Evolutionary conservation across 2,113 vertebrate genomes (phyloP), one percentile per base, ranked within the genome.

Genomic region (Sinocyclocheilus anshuiensis): DNA sequence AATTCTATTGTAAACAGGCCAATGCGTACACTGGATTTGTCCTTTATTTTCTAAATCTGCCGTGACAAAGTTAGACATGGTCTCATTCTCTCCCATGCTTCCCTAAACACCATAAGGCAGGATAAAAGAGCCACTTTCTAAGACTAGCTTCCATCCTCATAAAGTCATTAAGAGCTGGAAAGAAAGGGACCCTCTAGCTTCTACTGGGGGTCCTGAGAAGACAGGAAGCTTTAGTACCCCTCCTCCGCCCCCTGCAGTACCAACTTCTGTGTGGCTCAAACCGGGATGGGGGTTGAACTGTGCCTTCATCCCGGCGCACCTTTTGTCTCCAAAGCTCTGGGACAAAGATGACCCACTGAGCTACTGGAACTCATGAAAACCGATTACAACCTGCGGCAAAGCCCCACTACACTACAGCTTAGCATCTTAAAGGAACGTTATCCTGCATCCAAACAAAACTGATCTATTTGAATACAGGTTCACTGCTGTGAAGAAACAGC

Each of bases 341-440:
- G 84, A 89, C 84, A 89, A 89, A 89, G 86, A 83, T 83, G 65
- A 83, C 80, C 86, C 72, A 67, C 86, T 76, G 75, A 87, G 88
- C 85, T 87, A 82, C 88, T 86, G 88, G 76, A 86, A 87, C 88
- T 86, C 86, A 89, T 87, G 88, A 89, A 87, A 89, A 87, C 83
- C 67, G 82, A 84, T 84, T 74, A 84, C 69, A 84, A 84, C 82
- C 82, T 59, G 67, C 22, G 57, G 67, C 65, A 84, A 74, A 74
- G 69, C 82, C 16, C 50, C 22, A 2, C 29, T 26, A 24, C 50
- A 84, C 82, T 6, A 57, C 29, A 59, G 82, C 48, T 84, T 84
- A 84, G 82, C 82, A 84, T 84, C 82, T 84, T 84, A 84, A 84
- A 84, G n/a, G 50, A 84, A 74, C 33, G 82, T 74, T 75, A 59